These are phyloP conservation scores for Anguilla japonica DNA, from an alignment of 2,113 vertebrate species.

Conservation along the genomic window DNA sequence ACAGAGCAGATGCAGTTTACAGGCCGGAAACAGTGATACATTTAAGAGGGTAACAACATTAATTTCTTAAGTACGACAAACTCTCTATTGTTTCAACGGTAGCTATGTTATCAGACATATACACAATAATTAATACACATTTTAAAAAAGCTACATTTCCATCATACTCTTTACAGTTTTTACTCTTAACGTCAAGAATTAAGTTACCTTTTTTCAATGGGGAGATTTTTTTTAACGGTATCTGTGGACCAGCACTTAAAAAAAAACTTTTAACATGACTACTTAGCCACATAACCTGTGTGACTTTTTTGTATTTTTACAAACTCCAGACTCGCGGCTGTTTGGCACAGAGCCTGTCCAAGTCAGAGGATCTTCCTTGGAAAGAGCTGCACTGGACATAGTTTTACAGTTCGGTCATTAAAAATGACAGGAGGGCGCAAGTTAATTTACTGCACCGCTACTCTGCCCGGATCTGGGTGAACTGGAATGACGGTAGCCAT, in stretches of 20 bases:
- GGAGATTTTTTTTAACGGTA: constrained; percentile 65
- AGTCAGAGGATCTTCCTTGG: constrained; percentile 1
- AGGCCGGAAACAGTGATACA: constrained; percentile 65
- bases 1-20: constrained; percentile 67
- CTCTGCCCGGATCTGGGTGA: neutral
- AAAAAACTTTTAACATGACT: constrained; percentile 62
- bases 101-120: neutral
- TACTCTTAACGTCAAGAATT: constrained; percentile 64
- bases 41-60: constrained; percentile 67
- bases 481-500: neutral
- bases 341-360: constrained; percentile 10
- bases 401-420: neutral
- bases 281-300: constrained; percentile 70
- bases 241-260: constrained; percentile 71
- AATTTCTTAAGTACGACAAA: constrained; percentile 67
- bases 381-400: neutral
- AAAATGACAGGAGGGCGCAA: neutral
- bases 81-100: constrained; percentile 44
- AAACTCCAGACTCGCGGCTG: constrained; percentile 54
- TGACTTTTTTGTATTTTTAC: constrained; percentile 64
- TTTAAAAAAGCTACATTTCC: constrained; percentile 21
- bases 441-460: neutral
- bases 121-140: constrained; percentile 6
- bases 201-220: constrained; percentile 70
- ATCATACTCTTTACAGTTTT: constrained; percentile 63